Conservation (phyloP, 2,113 vertebrate genomes). For the Myiopsitta monachus region DNA sequence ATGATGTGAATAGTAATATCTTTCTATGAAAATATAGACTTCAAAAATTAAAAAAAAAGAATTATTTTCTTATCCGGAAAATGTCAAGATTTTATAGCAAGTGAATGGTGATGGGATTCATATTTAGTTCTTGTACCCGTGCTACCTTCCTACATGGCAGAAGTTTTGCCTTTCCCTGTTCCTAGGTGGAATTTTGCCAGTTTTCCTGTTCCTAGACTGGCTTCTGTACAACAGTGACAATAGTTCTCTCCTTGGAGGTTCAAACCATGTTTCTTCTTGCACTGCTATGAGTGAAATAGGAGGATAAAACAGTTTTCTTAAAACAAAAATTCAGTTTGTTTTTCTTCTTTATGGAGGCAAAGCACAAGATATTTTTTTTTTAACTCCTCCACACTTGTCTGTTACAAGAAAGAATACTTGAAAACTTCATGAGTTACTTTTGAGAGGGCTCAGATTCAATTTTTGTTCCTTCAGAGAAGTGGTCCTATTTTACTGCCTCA, state of each 20-base stretch:
- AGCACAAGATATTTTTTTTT: accelerated
- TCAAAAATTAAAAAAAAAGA: not conserved
- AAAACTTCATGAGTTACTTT: not conserved
- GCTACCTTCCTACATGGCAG: not conserved
- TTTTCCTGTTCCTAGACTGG: not conserved
- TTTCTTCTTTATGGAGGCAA: not conserved
- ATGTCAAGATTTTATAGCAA: not conserved
- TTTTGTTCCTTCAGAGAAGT: not conserved
- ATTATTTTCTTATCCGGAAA: not conserved
- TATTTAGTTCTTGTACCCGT: not conserved
- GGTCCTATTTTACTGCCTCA: not conserved
- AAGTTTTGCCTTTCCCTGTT: not conserved
- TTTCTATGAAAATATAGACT: not conserved
- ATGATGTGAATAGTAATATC: not conserved
- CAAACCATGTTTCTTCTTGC: not conserved
- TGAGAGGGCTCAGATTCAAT: not conserved
- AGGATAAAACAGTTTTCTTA: not conserved
- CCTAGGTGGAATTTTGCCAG: not conserved
- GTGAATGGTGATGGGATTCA: not conserved
- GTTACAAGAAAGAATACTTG: not conserved
- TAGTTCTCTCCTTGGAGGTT: not conserved
- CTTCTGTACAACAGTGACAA: not conserved
- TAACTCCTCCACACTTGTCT: not conserved
- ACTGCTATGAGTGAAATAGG: not conserved
- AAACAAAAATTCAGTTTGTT: not conserved